phyloP scores from a whole-genome alignment of 2,113 vertebrate species.

The Mungos mungo region DNA sequence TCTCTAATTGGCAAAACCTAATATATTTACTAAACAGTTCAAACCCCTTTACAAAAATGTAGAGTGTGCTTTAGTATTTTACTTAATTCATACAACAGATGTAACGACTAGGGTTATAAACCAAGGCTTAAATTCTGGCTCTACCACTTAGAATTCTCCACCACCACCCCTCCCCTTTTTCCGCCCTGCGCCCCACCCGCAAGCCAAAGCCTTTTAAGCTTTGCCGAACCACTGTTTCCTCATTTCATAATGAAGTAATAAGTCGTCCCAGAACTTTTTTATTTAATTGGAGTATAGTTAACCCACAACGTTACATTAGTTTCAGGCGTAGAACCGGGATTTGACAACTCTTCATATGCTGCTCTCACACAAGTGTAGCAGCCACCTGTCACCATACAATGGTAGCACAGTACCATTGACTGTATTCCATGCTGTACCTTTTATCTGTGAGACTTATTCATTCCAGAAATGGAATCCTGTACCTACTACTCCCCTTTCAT shows the following conservation, averaged over 20 bases:
- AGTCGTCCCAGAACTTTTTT: background rate
- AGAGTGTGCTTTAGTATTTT: background rate
- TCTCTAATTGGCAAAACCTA: background rate
- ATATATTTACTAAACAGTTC: background rate
- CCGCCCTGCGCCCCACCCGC: too few relatives aligned
- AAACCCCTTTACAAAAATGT: background rate
- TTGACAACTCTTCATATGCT: background rate
- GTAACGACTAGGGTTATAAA: background rate
- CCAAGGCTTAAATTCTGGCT: background rate
- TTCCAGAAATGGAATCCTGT: background rate
- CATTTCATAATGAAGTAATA: conserved; percentile 23
- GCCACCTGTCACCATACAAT: background rate
- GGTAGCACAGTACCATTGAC: background rate
- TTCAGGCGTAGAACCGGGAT: too few relatives aligned
- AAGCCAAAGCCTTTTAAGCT: background rate
- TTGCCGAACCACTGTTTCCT: background rate
- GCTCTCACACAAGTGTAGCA: background rate
- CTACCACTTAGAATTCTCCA: background rate
- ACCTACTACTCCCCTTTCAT: background rate
- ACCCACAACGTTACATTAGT: too few relatives aligned
- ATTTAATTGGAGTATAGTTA: too few relatives aligned
- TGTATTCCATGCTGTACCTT: background rate
- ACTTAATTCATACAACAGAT: background rate
- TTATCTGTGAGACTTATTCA: background rate
- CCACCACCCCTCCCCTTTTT: too few relatives aligned